These are phyloP conservation scores for Lampris incognitus DNA, from an alignment of 2,113 vertebrate genomes.

Conservation along the genomic window DNA sequence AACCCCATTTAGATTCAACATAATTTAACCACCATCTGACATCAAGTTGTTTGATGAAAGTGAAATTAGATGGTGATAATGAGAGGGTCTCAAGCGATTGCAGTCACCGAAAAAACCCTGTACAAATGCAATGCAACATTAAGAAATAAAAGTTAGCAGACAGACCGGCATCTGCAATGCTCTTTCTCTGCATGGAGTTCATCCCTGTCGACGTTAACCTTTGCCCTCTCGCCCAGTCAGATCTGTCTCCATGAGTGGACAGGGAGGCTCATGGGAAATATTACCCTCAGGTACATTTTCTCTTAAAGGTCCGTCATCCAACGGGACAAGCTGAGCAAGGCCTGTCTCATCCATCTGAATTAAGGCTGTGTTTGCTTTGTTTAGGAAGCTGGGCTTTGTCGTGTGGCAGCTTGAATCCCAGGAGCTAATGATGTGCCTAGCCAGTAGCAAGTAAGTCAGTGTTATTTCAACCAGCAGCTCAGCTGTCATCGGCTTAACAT, in stretches of 20 bases:
- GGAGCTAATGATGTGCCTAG: slow-evolving; percentile 33
- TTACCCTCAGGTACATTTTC: slow-evolving; percentile 12
- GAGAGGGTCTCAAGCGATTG: slow-evolving; percentile 1
- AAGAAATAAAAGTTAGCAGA: neutral
- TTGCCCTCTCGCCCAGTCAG: neutral
- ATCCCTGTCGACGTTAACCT: slow-evolving; percentile 15
- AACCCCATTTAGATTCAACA: slow-evolving; percentile 16
- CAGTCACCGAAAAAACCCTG: neutral
- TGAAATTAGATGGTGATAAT: slow-evolving; percentile 27
- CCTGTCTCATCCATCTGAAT: slow-evolving; percentile 30
- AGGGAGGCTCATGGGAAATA: slow-evolving; percentile 19
- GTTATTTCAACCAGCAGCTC: neutral
- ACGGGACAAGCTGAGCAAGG: slow-evolving; percentile 14
- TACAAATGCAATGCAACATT: neutral
- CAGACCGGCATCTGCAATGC: neutral
- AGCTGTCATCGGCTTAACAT: slow-evolving; percentile 24
- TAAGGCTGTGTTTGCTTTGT: slow-evolving; percentile 28
- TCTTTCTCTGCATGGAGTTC: slow-evolving; percentile 5
- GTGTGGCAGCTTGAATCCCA: slow-evolving; percentile 62
- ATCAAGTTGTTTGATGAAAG: slow-evolving; percentile 29
- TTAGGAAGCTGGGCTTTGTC: slow-evolving; percentile 37
- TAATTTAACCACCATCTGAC: slow-evolving; percentile 9
- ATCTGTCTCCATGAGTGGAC: slow-evolving; percentile 19
- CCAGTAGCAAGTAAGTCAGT: slow-evolving; percentile 24
- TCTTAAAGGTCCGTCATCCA: neutral